Conservation (phyloP, 2,888 invertebrate genomes). For the Hydrotaea cyrtoneurina region DNA sequence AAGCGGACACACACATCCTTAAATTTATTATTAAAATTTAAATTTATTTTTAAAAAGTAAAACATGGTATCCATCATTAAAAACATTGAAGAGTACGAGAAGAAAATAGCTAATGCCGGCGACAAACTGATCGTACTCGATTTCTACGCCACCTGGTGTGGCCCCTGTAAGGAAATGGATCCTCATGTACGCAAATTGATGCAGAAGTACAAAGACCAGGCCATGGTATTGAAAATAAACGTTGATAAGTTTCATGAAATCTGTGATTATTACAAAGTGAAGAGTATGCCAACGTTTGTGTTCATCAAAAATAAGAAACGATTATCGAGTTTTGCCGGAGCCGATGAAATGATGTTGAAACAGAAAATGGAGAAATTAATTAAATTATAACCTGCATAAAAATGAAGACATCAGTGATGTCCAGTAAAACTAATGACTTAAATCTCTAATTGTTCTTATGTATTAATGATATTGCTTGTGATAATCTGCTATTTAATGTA, state of each 20-base stretch:
- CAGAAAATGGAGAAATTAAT: constrained; percentile 70
- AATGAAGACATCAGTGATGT: constrained; percentile 41
- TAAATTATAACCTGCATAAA: constrained; percentile 50
- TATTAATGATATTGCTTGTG: constrained; percentile 15
- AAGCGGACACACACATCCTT: background rate
- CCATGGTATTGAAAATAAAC: constrained; percentile 67
- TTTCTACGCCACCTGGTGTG: constrained; percentile 84
- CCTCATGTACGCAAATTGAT: constrained; percentile 57
- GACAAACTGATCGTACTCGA: constrained; percentile 91
- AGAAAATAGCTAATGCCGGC: constrained; percentile 87
- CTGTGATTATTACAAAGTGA: constrained; percentile 65
- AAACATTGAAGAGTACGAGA: constrained; percentile 83
- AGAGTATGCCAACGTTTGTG: constrained; percentile 72
- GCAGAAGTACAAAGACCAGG: constrained; percentile 59
- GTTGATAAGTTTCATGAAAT: constrained; percentile 68
- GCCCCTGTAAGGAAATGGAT: constrained; percentile 68
- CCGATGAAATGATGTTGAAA: constrained; percentile 71
- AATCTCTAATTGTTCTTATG: background rate
- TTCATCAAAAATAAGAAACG: constrained; percentile 70
- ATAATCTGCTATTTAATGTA: too few relatives aligned
- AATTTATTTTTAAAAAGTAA: background rate
- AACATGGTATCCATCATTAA: constrained; percentile 76
- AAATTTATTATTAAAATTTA: background rate
- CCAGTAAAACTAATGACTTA: background rate
- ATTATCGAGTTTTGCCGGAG: constrained; percentile 71